A percentile compares a stretch with the other conserved stretches of the same genome.
phyloP scores from a whole-genome alignment of 1,140 invertebrate species.

The Euwallacea similis region DNA sequence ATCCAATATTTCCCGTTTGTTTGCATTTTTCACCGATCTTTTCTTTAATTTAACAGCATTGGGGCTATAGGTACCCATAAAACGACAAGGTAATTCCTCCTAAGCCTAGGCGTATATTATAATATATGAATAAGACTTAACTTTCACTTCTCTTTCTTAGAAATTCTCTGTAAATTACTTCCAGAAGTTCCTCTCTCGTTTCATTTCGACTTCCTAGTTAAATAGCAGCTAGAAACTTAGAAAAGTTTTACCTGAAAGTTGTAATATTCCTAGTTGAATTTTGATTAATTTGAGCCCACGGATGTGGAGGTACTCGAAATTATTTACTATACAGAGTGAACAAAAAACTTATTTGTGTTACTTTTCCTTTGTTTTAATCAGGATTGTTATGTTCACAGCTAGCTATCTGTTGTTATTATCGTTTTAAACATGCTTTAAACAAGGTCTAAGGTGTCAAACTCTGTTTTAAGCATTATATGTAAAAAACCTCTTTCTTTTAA shows the following conservation, averaged over 20 bases:
- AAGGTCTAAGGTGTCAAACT: no score
- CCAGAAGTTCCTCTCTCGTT: constrained; percentile 17
- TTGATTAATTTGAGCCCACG: constrained; percentile 2
- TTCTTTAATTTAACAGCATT: constrained; percentile 36
- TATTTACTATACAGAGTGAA: no score
- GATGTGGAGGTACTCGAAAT: background rate
- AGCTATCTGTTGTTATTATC: no score
- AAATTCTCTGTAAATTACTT: constrained; percentile 14
- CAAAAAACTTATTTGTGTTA: no score
- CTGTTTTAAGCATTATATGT: no score
- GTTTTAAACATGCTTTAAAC: no score
- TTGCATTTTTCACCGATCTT: constrained; percentile 17
- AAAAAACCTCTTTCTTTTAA: no score
- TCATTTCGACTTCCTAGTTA: constrained; percentile 22
- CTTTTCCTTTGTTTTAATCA: no score
- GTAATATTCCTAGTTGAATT: constrained; percentile 17
- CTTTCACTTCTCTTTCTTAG: constrained; percentile 32
- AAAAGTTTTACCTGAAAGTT: constrained; percentile 13
- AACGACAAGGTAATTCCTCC: constrained; percentile 32
- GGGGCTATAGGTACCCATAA: constrained; percentile 41
- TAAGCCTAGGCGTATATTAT: background rate
- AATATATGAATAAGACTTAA: constrained; percentile 17
- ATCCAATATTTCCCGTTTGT: background rate
- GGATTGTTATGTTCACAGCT: no score
- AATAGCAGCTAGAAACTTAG: constrained; percentile 31